Evolutionary conservation across 2,113 vertebrate genomes (phyloP).

Genomic region (Lepidothrix coronata): DNA sequence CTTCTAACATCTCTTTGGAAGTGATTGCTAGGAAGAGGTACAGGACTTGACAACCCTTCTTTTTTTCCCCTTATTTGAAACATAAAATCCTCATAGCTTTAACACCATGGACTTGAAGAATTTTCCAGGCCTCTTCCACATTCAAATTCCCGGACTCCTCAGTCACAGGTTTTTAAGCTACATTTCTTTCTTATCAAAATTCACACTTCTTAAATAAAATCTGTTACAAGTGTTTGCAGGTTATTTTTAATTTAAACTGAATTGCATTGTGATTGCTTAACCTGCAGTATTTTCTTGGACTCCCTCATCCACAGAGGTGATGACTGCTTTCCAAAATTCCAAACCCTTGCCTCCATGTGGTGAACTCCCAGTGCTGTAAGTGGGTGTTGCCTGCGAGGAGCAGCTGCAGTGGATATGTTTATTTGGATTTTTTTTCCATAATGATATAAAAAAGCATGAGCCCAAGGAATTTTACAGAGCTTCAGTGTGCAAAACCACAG

Average conservation of each 20-base stretch:
- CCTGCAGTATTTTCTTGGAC: neutral
- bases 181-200: neutral
- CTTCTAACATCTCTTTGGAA: conserved; percentile 4
- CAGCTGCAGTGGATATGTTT: neutral
- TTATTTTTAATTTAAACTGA: neutral
- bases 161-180: neutral
- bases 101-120: neutral
- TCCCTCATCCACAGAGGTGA: neutral
- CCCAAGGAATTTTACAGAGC: neutral
- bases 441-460: neutral
- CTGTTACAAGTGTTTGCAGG: neutral
- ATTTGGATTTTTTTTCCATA: neutral
- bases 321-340: neutral
- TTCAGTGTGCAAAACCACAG: neutral
- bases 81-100: neutral
- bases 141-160: neutral
- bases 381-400: neutral
- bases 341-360: neutral
- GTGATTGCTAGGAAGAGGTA: neutral
- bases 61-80: neutral
- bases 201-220: conserved; percentile 16
- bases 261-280: neutral
- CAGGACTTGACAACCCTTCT: neutral
- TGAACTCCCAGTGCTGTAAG: neutral
- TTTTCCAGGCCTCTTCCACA: neutral